Evolutionary conservation across 2,888 invertebrate species (phyloP).

Genomic region (Bedellia somnulentella): DNA sequence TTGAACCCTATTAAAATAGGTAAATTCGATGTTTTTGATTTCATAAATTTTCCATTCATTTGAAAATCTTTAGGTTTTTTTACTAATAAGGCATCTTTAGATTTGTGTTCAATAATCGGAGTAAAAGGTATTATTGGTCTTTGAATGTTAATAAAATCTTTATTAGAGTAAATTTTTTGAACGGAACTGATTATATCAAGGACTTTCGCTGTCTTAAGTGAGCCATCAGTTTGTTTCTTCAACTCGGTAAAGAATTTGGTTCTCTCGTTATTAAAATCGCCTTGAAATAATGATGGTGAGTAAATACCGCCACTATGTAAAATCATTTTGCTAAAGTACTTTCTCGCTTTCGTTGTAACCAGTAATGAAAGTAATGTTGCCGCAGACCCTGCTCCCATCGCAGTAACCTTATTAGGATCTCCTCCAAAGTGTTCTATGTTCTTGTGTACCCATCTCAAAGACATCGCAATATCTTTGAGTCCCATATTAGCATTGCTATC

Average conservation of each 20-base stretch:
- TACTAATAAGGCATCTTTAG: constrained; percentile 22
- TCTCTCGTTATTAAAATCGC: constrained; percentile 16
- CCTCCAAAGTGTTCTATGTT: constrained; percentile 38
- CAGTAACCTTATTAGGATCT: constrained; percentile 29
- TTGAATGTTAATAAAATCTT: constrained; percentile 31
- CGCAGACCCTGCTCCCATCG: constrained; percentile 43
- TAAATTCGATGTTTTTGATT: constrained; percentile 19
- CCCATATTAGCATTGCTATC: constrained; percentile 42
- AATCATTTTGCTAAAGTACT: constrained; percentile 39
- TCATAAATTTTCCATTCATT: constrained; percentile 9
- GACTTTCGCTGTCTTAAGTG: constrained; percentile 19
- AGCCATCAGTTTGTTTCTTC: constrained; percentile 6
- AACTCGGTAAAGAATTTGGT: background rate
- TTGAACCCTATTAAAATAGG: constrained; percentile 52
- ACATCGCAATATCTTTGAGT: constrained; percentile 41
- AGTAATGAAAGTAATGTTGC: constrained; percentile 34
- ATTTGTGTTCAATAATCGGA: constrained; percentile 25
- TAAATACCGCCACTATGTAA: constrained; percentile 43
- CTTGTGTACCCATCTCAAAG: constrained; percentile 39
- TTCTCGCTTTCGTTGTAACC: constrained; percentile 27
- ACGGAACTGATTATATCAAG: constrained; percentile 25
- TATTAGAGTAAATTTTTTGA: constrained; percentile 28
- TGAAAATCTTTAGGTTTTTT: constrained; percentile 17
- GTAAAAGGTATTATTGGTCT: constrained; percentile 37
- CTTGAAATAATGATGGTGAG: constrained; percentile 35